Evolutionary conservation across 2,797 vertebrate genomes (phyloP), one percentile per base, ranked within the genome.

Genomic region (Lepilemur septentrionalis): DNA sequence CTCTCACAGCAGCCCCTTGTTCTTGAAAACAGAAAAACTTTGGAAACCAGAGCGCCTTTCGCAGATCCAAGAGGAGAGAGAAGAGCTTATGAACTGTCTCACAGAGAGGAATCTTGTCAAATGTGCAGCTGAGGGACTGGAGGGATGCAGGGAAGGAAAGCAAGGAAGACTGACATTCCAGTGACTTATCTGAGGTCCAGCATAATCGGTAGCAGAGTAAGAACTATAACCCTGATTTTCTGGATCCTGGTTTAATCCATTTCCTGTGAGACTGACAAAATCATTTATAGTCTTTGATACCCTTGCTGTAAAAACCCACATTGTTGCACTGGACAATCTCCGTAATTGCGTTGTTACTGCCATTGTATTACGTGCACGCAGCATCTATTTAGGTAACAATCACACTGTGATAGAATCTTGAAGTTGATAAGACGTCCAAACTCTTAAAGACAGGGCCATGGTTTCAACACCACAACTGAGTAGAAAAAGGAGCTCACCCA

Each of bases 101-200:
- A 28, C 2, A 12, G 32, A 12, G 1, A 4, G 15, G 28, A 38
- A n/a, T 15, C 3, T 20, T 22, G n/a, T 28, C 22, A 4, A 22
- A 48, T 0, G 0, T 12, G 1, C 43, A 35, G 25, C 30, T 1
- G 9, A n/a, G 25, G 32, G 9, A 0, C 2, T 35, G 32, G 13
- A 2, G 13, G 30, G 11, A 14, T 15, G 0, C 9, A 8, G 69
- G 43, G 41, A 46, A 57, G 23, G 48, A 89, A 88, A 52, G 15
- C 7, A 6, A 75, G 35, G 38, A 32, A 48, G 3, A n/a, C 11
- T 7, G 1, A 41, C 0, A 1, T 32, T 30, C 13, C 23, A 23
- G 32, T 1, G 14, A 76, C 32, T 48, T 38, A 59, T 43, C 28
- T 69, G 13, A 79, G 14, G 43, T 73, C 17, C 76, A 80, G 48